Evolutionary conservation across 2,797 vertebrate genomes (phyloP).

Genomic region (Centropyge bicolor): DNA sequence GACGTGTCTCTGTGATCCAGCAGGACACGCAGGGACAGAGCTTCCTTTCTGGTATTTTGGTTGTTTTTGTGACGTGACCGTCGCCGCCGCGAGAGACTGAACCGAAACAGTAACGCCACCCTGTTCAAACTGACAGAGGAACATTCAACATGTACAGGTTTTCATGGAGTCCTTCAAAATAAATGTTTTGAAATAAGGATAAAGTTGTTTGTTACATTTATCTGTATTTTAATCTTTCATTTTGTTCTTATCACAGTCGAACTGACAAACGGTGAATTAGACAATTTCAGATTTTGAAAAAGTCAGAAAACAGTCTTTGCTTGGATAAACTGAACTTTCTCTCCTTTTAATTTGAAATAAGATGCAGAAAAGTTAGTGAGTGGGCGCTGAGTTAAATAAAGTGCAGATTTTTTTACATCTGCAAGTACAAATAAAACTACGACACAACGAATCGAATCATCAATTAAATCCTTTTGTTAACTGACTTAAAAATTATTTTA

Average conservation of each 20-base stretch:
- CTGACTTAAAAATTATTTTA: not conserved
- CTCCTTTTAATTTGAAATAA: not conserved
- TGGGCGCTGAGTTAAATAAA: no score
- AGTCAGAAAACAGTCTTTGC: not conserved
- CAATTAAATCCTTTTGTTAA: not conserved
- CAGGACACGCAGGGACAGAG: conserved; percentile 25
- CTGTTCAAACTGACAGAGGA: not conserved
- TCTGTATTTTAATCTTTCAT: not conserved
- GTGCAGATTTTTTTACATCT: not conserved
- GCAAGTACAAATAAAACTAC: not conserved
- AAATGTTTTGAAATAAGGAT: conserved; percentile 69
- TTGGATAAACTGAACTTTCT: no score
- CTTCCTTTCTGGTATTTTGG: conserved; percentile 15
- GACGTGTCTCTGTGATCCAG: conserved; percentile 29
- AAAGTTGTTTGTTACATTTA: conserved; percentile 54
- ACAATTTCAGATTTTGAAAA: not conserved
- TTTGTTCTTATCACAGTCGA: not conserved
- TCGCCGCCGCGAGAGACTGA: conserved; percentile 18
- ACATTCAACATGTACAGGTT: conserved; percentile 59
- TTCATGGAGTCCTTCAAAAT: conserved; percentile 64
- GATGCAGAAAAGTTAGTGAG: not conserved
- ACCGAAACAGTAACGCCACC: conserved; percentile 8
- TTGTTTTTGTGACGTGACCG: conserved; percentile 35
- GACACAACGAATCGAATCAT: not conserved
- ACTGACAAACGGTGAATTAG: not conserved